These are phyloP conservation scores for Listrodromus nycthemerus DNA, from an alignment of 2,888 invertebrate genomes.

Conservation along the genomic window DNA sequence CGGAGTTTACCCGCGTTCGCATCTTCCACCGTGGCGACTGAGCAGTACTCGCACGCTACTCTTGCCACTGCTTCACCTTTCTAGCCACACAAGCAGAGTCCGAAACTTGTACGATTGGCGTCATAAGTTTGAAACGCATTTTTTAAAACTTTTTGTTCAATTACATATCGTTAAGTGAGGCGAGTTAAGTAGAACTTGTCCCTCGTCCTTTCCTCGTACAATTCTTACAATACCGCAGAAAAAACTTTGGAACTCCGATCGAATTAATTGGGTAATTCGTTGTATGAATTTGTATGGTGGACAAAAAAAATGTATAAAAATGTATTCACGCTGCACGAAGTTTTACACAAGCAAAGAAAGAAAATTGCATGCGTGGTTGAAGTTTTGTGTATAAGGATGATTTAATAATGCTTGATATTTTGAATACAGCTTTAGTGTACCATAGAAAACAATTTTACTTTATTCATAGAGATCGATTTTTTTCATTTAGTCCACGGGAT, in stretches of 20 bases:
- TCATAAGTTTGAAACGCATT: constrained; percentile 53
- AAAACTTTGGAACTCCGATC: not conserved
- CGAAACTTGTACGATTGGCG: constrained; percentile 61
- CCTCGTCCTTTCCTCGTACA: not conserved
- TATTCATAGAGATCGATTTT: too few species aligned
- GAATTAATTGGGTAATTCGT: not conserved
- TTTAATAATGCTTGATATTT: too few species aligned
- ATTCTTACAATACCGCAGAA: not conserved
- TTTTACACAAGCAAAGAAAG: too few species aligned
- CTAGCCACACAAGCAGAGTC: constrained; percentile 25
- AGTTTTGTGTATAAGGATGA: too few species aligned
- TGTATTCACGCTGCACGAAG: too few species aligned
- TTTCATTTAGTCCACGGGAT: too few species aligned
- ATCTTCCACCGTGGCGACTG: constrained; percentile 21
- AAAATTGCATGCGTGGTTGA: too few species aligned
- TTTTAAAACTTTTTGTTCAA: not conserved
- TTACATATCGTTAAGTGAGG: constrained; percentile 8
- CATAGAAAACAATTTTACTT: too few species aligned
- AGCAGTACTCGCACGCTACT: constrained; percentile 19
- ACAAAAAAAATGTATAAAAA: too few species aligned
- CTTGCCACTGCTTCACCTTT: constrained; percentile 25
- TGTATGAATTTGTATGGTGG: not conserved
- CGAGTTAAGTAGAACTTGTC: not conserved
- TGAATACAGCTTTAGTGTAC: too few species aligned
- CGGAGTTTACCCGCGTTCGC: constrained; percentile 41